A percentile compares a stretch with the other conserved stretches of the same genome.
Conservation (phyloP, 1,140 invertebrate species). For the Penaeus japonicus region DNA sequence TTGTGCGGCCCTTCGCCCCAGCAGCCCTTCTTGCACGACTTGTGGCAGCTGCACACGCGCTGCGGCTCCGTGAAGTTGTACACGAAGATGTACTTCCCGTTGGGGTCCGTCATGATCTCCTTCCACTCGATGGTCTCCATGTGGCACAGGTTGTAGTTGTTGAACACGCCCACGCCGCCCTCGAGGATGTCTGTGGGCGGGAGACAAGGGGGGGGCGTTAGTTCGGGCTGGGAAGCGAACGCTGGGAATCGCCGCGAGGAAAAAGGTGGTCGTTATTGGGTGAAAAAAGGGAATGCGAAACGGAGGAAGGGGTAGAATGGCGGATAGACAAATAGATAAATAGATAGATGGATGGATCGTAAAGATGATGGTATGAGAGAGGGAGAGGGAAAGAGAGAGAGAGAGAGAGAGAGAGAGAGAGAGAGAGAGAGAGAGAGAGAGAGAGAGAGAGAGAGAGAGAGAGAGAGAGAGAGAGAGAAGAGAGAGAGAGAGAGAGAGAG, state of each 20-base stretch:
- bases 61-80: constrained; percentile 80
- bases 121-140: constrained; percentile 95
- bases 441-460: not conserved
- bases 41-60: constrained; percentile 71
- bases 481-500: not conserved
- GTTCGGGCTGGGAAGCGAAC: too few species aligned
- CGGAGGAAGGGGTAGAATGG: not conserved
- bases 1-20: constrained; percentile 94
- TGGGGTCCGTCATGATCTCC: constrained; percentile 85
- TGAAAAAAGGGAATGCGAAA: not conserved
- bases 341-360: too few species aligned
- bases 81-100: constrained; percentile 76
- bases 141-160: constrained; percentile 96
- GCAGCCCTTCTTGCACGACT: constrained; percentile 81
- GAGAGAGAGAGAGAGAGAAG: not conserved
- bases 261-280: too few species aligned
- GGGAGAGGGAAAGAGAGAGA: not conserved
- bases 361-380: too few species aligned
- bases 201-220: not conserved
- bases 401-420: not conserved
- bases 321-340: not conserved
- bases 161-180: constrained; percentile 90
- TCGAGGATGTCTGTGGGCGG: constrained; percentile 78
- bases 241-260: too few species aligned
- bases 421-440: not conserved